A percentile compares a stretch with the other conserved stretches of the same genome.
phyloP scores from a whole-genome alignment of 2,113 vertebrate genomes.

The Barnardius zonarius region DNA sequence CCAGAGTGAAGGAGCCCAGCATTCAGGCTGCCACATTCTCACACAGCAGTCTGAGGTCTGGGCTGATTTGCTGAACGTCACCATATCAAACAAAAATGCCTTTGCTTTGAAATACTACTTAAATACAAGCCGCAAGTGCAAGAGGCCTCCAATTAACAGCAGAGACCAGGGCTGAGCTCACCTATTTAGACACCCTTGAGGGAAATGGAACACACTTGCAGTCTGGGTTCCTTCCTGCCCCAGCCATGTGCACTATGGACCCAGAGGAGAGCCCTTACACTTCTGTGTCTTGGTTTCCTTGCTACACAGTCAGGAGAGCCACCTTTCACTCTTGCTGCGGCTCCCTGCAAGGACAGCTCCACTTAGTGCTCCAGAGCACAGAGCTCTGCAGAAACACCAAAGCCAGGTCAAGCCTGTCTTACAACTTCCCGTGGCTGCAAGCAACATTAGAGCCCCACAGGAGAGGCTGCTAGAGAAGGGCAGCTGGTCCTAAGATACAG shows the following conservation, averaged over 20 bases:
- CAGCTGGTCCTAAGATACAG: background rate
- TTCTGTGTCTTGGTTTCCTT: background rate
- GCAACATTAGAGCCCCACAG: background rate
- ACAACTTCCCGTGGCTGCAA: background rate
- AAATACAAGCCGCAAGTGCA: background rate
- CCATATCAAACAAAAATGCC: background rate
- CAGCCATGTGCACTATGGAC: fast-evolving
- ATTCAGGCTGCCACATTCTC: background rate
- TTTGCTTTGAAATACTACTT: background rate
- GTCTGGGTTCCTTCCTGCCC: background rate
- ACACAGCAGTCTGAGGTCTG: background rate
- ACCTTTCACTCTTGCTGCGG: background rate
- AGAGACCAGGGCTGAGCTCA: background rate
- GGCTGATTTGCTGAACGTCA: fast-evolving
- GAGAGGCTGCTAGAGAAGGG: background rate
- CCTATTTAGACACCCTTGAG: background rate
- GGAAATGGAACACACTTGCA: background rate
- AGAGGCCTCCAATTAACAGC: background rate
- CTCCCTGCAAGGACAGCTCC: background rate
- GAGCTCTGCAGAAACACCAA: background rate
- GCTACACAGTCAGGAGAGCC: background rate
- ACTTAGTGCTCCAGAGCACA: background rate
- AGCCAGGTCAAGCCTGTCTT: background rate
- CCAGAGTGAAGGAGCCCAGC: background rate
- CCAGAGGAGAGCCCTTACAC: fast-evolving